Evolutionary conservation across 2,888 invertebrate species (phyloP).

Genomic region (Bombyx huttoni): DNA sequence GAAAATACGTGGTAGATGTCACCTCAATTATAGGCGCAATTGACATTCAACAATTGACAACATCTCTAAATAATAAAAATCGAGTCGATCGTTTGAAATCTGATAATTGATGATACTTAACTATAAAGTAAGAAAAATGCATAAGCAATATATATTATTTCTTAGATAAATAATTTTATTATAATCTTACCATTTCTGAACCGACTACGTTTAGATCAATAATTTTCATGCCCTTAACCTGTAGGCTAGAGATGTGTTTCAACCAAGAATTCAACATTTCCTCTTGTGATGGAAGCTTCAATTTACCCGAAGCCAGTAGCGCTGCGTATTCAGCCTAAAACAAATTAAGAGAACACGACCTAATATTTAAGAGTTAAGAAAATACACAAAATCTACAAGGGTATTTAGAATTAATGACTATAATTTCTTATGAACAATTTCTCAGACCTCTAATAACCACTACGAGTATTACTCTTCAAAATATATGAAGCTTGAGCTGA

Average conservation of each 20-base stretch:
- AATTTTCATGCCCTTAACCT: conserved; percentile 31
- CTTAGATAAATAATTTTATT: background rate
- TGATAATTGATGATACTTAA: too few species aligned
- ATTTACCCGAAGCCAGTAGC: conserved; percentile 69
- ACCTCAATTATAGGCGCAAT: too few species aligned
- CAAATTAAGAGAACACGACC: conserved; percentile 1
- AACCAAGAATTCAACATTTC: conserved; percentile 76
- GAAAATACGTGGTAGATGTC: too few species aligned
- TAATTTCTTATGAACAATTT: too few species aligned
- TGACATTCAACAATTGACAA: too few species aligned
- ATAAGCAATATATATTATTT: background rate
- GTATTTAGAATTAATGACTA: too few species aligned
- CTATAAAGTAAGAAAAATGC: background rate
- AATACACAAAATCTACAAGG: too few species aligned
- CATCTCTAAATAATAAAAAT: too few species aligned
- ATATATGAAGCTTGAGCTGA: too few species aligned
- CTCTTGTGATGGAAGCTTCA: conserved; percentile 73
- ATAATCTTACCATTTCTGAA: conserved; percentile 32
- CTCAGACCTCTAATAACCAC: too few species aligned
- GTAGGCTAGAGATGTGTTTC: conserved; percentile 62
- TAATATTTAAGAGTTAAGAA: background rate
- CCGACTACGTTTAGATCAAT: conserved; percentile 46
- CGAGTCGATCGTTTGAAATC: too few species aligned
- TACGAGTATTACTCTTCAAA: too few species aligned
- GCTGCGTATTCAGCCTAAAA: conserved; percentile 67